Percentiles rank a stretch among this genome's conserved stretches.
phyloP scores from a whole-genome alignment of 2,888 invertebrate genomes.

The Pandemis corylana region DNA sequence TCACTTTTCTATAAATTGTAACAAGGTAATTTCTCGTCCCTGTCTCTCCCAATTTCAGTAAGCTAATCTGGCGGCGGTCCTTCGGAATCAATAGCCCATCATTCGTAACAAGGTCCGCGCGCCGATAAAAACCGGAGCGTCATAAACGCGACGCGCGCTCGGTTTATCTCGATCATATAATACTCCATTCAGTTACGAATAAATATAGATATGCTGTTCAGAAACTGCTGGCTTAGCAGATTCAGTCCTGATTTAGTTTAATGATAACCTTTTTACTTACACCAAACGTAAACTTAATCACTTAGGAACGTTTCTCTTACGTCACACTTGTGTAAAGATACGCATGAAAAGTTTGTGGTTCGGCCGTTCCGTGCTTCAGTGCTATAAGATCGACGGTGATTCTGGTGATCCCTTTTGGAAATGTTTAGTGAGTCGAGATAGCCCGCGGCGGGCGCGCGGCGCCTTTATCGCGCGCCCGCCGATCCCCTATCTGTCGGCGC shows the following conservation, averaged over 20 bases:
- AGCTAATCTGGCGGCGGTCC: constrained; percentile 32
- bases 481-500: neutral
- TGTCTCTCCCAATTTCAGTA: constrained; percentile 11
- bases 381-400: constrained; percentile 3
- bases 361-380: neutral
- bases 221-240: neutral
- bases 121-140: constrained; percentile 35
- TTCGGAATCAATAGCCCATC: constrained; percentile 41
- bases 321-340: neutral
- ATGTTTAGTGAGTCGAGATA: neutral
- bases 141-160: constrained; percentile 27
- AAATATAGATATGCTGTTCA: neutral
- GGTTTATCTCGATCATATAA: neutral
- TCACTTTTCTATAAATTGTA: neutral
- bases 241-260: too few species aligned
- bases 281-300: neutral
- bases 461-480: neutral
- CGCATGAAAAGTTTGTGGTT: neutral
- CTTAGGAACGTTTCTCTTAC: neutral
- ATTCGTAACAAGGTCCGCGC: constrained; percentile 37
- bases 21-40: neutral
- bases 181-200: neutral
- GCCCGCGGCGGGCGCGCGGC: neutral
- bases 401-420: constrained; percentile 12
- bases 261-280: too few species aligned